These are phyloP conservation scores for Candidula unifasciata DNA, from an alignment of 2,888 invertebrate genomes.

Conservation along the genomic window DNA sequence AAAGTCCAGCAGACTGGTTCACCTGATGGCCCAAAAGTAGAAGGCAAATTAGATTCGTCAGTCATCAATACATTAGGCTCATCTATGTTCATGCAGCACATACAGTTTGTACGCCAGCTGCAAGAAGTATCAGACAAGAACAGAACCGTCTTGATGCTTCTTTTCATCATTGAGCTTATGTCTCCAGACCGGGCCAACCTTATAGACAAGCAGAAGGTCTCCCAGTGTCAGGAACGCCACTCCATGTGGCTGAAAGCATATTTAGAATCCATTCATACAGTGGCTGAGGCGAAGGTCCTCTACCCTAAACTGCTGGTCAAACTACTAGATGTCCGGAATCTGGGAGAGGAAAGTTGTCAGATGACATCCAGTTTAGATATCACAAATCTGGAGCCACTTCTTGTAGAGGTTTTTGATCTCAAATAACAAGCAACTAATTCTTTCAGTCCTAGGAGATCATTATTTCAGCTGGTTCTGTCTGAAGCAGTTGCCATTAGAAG, in stretches of 20 bases:
- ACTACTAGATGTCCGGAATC: constrained; percentile 77
- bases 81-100: constrained; percentile 77
- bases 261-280: constrained; percentile 84
- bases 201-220: constrained; percentile 69
- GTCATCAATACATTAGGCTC: constrained; percentile 65
- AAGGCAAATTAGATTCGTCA: constrained; percentile 60
- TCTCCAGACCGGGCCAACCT: constrained; percentile 77
- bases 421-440: constrained; percentile 3
- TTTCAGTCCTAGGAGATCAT: neutral
- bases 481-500: too few relatives aligned
- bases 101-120: constrained; percentile 77
- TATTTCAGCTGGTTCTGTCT: too few relatives aligned
- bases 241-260: constrained; percentile 90
- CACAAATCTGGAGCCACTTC: constrained; percentile 69
- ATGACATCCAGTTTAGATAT: constrained; percentile 68
- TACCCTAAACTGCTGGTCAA: constrained; percentile 78
- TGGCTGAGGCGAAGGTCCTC: constrained; percentile 87
- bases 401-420: constrained; percentile 71
- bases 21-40: constrained; percentile 20
- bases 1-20: constrained; percentile 49
- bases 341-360: constrained; percentile 71
- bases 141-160: constrained; percentile 76
- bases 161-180: constrained; percentile 78
- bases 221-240: constrained; percentile 81
- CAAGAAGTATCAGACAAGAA: constrained; percentile 77